Base-by-base conservation (phyloP, 2,113 vertebrate species). In the Psittacara wagleri region DNA sequence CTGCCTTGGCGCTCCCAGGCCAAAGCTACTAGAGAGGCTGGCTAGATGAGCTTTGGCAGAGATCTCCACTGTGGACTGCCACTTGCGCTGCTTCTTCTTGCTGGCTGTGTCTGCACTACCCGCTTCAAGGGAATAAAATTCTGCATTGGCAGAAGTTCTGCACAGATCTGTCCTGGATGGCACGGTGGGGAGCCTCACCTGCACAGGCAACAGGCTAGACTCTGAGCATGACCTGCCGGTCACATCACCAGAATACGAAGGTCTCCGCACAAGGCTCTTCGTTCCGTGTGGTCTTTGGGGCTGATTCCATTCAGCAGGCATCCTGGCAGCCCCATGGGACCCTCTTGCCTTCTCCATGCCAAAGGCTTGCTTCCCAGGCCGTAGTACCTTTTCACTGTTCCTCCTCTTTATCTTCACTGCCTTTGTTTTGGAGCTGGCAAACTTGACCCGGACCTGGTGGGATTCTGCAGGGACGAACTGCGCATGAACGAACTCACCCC, bases 151-250 rank as follows among this genome's bases (percentile, higher is more conserved):
- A 25, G 97, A 95, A 1, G 68, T 73, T 44, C 94, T 97, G 15
- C 49, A 97, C 11, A 94, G 80, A 44, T 95, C 96, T 29, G 91
- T 80, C n/a, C 95, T 96, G 27, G 95, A 78, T 5, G 94, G 84
- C 48, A 77, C 77, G 4, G 92, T 13, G 22, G 96, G 97, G 15
- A 98, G 96, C 10, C 97, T 44, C 37, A 98, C 88, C 77, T 97
- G 94, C 62, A 80, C 96, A 0, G 98, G 98, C 77, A 97, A 98
- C 46, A 98, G 97, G 84, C 98, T 99, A 3, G 98, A 98, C 86
- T 99, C 98, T 0, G 99, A 99, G 87, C 98, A 98, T 0, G 98
- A 98, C n/a, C 98, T 97, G 66, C 97, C 97, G 0, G 95, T 96
- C 25, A 95, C 92, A 6, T 98, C 98, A 59, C 97, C 80, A 10